Evolutionary conservation across 35 echinoderm and acorn worm genomes (phyloP).

Genomic region (Hemicentrotus pulcherrimus): DNA sequence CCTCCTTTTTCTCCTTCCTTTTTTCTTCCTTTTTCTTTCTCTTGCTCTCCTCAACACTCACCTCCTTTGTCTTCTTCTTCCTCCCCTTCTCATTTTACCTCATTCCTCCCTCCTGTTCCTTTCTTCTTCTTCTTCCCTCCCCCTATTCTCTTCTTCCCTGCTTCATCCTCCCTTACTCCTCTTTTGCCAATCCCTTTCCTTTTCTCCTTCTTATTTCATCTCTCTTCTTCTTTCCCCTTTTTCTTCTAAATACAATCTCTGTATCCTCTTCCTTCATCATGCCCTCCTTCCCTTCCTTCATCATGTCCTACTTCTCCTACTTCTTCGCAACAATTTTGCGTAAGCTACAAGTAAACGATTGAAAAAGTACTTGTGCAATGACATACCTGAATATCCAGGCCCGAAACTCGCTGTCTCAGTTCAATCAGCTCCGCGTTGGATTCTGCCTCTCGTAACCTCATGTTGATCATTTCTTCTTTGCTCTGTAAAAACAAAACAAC

Average conservation of each 20-base stretch:
- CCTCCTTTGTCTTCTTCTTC: too few species aligned
- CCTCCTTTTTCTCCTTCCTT: background rate
- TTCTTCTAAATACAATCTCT: background rate
- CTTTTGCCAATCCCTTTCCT: background rate
- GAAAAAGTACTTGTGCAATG: background rate
- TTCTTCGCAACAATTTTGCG: background rate
- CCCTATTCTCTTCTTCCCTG: too few species aligned
- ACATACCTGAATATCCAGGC: conserved; percentile 80
- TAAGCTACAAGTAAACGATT: too few species aligned
- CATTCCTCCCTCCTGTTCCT: too few species aligned
- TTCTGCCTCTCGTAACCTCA: conserved; percentile 84
- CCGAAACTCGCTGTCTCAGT: conserved; percentile 74
- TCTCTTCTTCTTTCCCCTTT: background rate
- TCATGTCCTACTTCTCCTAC: background rate
- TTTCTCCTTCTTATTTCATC: background rate
- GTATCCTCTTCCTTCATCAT: background rate
- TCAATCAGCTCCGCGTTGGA: conserved; percentile 68
- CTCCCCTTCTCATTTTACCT: background rate
- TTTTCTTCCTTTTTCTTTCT: background rate
- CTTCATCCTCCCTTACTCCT: too few species aligned
- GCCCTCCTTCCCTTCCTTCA: background rate
- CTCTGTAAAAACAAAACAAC: conserved; percentile 57
- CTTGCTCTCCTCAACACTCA: background rate
- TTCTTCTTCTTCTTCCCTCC: background rate
- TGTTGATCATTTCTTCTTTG: conserved; percentile 86